Conservation (phyloP, 2,113 vertebrate species). For the Caretta caretta region DNA sequence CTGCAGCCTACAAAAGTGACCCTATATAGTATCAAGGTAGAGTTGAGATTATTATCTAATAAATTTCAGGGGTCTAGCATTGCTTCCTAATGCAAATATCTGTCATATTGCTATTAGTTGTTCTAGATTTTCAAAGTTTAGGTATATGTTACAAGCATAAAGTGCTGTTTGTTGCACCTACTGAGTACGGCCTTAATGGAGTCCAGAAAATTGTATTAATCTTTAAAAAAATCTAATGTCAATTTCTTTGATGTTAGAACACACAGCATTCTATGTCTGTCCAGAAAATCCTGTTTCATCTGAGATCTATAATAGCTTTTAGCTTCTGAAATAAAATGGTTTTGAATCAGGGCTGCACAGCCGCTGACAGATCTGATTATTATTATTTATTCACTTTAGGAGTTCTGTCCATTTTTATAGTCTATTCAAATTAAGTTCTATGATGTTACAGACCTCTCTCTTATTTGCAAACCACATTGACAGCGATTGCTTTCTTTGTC, state of each 20-base stretch:
- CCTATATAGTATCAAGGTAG: neutral
- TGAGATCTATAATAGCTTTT: neutral
- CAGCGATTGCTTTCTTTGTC: neutral
- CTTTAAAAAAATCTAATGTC: neutral
- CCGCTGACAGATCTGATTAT: neutral
- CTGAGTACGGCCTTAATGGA: neutral
- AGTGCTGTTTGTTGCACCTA: neutral
- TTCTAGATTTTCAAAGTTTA: neutral
- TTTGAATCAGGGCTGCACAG: neutral
- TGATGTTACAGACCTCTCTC: neutral
- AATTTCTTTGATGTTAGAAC: neutral
- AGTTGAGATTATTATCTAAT: neutral
- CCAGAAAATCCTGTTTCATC: neutral
- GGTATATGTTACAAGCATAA: neutral
- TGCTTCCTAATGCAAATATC: neutral
- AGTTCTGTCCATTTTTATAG: neutral
- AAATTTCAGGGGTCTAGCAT: neutral
- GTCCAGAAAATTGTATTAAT: neutral
- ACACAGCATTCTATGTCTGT: neutral
- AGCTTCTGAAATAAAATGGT: neutral
- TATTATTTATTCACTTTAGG: neutral
- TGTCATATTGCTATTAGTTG: neutral
- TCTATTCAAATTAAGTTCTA: neutral
- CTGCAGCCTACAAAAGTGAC: neutral
- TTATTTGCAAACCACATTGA: neutral